Base-by-base conservation (phyloP, 53 echinoderm and acorn worm genomes). In the Pentamera pediparva region DNA sequence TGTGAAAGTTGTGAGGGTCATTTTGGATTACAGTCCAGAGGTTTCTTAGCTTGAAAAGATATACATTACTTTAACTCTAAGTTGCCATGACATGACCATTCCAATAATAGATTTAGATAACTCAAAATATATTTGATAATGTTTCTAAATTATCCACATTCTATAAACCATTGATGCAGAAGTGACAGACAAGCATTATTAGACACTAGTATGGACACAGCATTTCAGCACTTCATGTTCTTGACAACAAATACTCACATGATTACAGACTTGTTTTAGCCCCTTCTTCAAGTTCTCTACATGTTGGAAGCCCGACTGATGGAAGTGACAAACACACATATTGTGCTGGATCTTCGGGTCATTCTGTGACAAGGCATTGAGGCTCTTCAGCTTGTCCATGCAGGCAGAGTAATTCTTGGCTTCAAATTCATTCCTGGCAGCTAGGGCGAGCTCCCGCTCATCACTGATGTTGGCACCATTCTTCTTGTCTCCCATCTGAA, bases 291-390 rank as follows among this genome's bases (percentile, higher is more conserved):
- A 75, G 19, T 96, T 91, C 31, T 96, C 96, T 1, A 82, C 85
- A 65, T 88, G 80, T 19, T 70, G 78, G 45, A 91, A 96, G 19
- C 91, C 91, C 26, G 91, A 85, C 78, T 85, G 91, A 64, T 88
- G 91, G 81, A 88, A 96, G 61, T 75, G 65, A 1, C 91, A 83
- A 37, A 96, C 88, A 2, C 81, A 78, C 61, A 85, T 40, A 53
- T 96, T 96, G 32, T 96, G 96, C 61, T 67, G 78, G 29, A 96
- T 88, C 51, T 91, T 91, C 13, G 82, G 59, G 36, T 91, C 87
- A 38, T 40, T 80, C 26, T 76, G 79, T 26, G 88, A 43, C 76
- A 85, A 62, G 35, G 81, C 71, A 28, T 80, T 62, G 15, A 96
- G 51, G 17, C 65, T 72, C n/a, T 85, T 85, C 6, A 91, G 71